Base-by-base conservation (phyloP, 1,140 invertebrate genomes). In the Marisa cornuarietis region DNA sequence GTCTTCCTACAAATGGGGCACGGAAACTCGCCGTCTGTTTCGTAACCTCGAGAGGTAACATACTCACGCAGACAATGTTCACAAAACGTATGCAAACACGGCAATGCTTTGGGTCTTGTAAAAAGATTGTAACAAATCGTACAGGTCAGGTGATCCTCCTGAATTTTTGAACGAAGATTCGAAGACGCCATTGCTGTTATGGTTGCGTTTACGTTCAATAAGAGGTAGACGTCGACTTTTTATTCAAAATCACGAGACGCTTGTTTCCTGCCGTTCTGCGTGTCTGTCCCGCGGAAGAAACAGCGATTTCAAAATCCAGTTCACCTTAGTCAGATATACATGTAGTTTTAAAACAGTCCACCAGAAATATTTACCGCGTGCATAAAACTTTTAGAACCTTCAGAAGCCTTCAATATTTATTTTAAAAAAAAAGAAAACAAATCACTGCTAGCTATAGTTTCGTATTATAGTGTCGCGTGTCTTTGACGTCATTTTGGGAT, bases 61-160 rank as follows among this genome's bases (percentile, higher is more conserved):
- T 85, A 90, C 61, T 87, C 87, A 52, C 77, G 78, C 0, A 90
- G 81, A 81, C 90, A 90, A 14, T 81, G 79, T 75, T 85, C 79
- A 78, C 89, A 90, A 63, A 88, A 90, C 22, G 87, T 88, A 79
- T 90, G 90, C 8, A 89, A 71, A 75, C 90, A 90, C 4, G 88
- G 87, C 52, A 90, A 76, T 9, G 88, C 88, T 81, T 89, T 89
- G 6, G 90, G 90, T 52, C 79, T 80, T 0, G 71, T 81, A 73
- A 86, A 89, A 22, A 69, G 58, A 14, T 83, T 75, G n/a, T 85
- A 83, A 85, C 90, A 90, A 49, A 90, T 88, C 5, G 85, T 26
- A 77, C 89, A 90, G 22, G 89, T 89, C 62, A 90, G 78, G 73
- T 88, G 83, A 52, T 89, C 86, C 58, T 87, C 87, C 80, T 82